Evolutionary conservation across 2,888 invertebrate genomes (phyloP).

Genomic region (Parthenolecanium corni): DNA sequence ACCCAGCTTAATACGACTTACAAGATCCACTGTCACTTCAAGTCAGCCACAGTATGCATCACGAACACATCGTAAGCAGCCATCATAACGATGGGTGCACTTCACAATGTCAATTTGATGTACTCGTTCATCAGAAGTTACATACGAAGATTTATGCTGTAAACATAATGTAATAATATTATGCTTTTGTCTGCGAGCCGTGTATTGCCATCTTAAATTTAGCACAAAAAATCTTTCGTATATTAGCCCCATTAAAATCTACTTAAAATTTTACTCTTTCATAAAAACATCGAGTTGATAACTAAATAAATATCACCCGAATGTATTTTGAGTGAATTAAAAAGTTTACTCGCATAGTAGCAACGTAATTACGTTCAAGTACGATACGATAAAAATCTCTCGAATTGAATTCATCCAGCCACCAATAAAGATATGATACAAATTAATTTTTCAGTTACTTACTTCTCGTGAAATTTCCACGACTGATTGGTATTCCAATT

Average conservation of each 20-base stretch:
- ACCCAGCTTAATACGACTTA: slow-evolving; percentile 78
- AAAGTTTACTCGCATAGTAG: background rate
- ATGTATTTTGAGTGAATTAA: too few relatives aligned
- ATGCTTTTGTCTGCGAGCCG: too few relatives aligned
- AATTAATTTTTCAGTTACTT: slow-evolving; percentile 25
- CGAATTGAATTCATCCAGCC: too few relatives aligned
- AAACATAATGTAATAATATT: too few relatives aligned
- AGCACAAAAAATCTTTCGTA: too few relatives aligned
- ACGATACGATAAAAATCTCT: too few relatives aligned
- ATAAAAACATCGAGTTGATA: too few relatives aligned
- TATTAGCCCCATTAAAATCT: too few relatives aligned
- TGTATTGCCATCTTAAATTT: too few relatives aligned
- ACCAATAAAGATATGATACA: background rate
- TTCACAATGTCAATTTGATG: slow-evolving; percentile 81
- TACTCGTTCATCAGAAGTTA: slow-evolving; percentile 77
- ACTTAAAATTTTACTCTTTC: too few relatives aligned
- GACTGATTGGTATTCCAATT: slow-evolving; percentile 76
- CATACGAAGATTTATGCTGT: slow-evolving; percentile 76
- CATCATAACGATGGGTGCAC: slow-evolving; percentile 82
- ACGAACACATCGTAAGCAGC: slow-evolving; percentile 81
- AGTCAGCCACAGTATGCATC: slow-evolving; percentile 98
- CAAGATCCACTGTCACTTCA: slow-evolving; percentile 76
- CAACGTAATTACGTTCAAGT: background rate
- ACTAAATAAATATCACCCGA: too few relatives aligned
- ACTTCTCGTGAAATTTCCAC: slow-evolving; percentile 75